phyloP scores from a whole-genome alignment of 1,140 invertebrate genomes.

The Achatina immaculata region DNA sequence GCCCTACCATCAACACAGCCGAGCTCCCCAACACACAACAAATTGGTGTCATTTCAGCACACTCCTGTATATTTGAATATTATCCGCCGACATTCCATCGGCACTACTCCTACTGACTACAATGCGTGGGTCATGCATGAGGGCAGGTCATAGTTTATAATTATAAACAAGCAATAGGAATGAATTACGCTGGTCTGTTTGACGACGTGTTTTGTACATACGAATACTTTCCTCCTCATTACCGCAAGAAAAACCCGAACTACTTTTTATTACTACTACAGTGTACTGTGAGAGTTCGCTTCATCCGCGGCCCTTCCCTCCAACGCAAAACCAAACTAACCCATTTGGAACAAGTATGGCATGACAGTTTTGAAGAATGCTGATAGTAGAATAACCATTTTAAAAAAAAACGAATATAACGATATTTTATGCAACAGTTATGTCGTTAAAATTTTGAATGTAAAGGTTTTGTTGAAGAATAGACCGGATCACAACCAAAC shows the following conservation, averaged over 20 bases:
- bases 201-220: not conserved
- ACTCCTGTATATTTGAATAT: slow-evolving; percentile 15
- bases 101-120: not conserved
- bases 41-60: no score
- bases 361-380: no score
- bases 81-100: slow-evolving; percentile 30
- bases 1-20: no score
- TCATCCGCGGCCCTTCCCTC: no score
- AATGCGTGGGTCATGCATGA: not conserved
- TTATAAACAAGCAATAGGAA: not conserved
- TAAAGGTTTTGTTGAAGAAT: not conserved
- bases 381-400: no score
- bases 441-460: not conserved
- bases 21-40: no score
- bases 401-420: no score
- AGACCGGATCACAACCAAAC: slow-evolving; percentile 26
- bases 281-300: slow-evolving; percentile 26
- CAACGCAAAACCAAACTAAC: no score
- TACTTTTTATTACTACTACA: not conserved
- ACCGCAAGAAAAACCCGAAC: not conserved
- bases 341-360: no score
- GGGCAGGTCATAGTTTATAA: not conserved
- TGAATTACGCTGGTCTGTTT: not conserved
- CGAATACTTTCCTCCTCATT: not conserved
- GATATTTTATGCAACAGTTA: no score